Evolutionary conservation across 2,888 invertebrate genomes (phyloP).

Genomic region (Galeopsomyia nigrocyanea): DNA sequence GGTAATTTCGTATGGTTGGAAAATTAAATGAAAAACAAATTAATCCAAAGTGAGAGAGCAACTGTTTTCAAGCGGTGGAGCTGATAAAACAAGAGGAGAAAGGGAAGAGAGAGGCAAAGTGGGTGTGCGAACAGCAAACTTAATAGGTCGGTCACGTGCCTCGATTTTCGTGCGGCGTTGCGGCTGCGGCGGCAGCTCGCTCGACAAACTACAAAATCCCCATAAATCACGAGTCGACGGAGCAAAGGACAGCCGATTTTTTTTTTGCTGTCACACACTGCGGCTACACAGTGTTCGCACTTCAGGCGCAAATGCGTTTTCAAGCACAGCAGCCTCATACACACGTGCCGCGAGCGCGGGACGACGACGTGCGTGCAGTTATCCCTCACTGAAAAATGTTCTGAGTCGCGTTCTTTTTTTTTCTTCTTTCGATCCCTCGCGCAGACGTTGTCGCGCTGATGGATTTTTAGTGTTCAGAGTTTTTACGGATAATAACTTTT

Average conservation of each 20-base stretch:
- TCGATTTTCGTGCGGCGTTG: slow-evolving; percentile 49
- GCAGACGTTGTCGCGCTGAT: neutral
- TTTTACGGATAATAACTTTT: slow-evolving; percentile 23
- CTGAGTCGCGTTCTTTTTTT: neutral
- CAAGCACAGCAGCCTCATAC: neutral
- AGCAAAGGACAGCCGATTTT: neutral
- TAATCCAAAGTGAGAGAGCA: too few species aligned
- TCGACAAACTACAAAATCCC: slow-evolving; percentile 50
- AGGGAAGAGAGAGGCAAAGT: neutral
- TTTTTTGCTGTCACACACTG: too few species aligned
- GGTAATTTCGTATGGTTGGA: too few species aligned
- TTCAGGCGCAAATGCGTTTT: slow-evolving; percentile 6
- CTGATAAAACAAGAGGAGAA: neutral
- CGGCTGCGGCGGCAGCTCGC: too few species aligned
- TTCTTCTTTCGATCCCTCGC: too few species aligned
- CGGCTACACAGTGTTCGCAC: too few species aligned
- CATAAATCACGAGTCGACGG: slow-evolving; percentile 52
- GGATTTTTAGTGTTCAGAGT: slow-evolving; percentile 25
- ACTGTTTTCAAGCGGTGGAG: neutral
- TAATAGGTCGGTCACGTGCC: slow-evolving; percentile 59
- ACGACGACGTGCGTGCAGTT: too few species aligned
- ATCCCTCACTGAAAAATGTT: too few species aligned
- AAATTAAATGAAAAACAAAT: neutral
- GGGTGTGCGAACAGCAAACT: slow-evolving; percentile 40
- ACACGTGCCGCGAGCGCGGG: too few species aligned